Conservation (phyloP, 2,888 invertebrate genomes). For the Yponomeuta sedellus region DNA sequence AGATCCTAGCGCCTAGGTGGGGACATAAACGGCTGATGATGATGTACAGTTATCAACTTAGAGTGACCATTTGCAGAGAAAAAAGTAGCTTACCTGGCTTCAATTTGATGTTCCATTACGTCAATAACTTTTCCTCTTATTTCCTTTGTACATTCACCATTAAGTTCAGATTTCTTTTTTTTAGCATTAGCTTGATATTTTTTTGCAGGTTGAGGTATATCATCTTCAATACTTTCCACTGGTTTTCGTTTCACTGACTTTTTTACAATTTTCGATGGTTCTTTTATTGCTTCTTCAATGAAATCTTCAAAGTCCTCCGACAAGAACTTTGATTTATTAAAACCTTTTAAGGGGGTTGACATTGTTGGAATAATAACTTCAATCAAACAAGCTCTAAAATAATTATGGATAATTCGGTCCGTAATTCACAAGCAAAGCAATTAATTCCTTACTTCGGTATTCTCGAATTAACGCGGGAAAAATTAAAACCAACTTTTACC, state of each 20-base stretch:
- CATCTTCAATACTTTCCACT: constrained; percentile 35
- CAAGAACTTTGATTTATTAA: constrained; percentile 41
- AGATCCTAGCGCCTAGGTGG: no score
- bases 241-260: constrained; percentile 40
- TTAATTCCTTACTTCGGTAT: no score
- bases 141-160: constrained; percentile 35
- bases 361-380: constrained; percentile 26
- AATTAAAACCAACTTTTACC: constrained; percentile 10
- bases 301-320: constrained; percentile 45
- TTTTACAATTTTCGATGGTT: constrained; percentile 37
- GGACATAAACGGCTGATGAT: no score
- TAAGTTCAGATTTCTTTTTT: constrained; percentile 42
- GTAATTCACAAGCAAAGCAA: no score
- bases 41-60: not conserved
- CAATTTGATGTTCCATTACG: constrained; percentile 46
- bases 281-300: constrained; percentile 43
- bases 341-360: constrained; percentile 40
- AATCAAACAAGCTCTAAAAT: no score
- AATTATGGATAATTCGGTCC: no score
- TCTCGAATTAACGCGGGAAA: not conserved
- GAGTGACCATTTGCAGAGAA: not conserved
- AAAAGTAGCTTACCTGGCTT: constrained; percentile 40
- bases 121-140: constrained; percentile 50
- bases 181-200: constrained; percentile 40
- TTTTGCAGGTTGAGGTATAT: constrained; percentile 38